Base-by-base conservation (phyloP, 2,888 invertebrate genomes). In the Ormyrus nitidulus region DNA sequence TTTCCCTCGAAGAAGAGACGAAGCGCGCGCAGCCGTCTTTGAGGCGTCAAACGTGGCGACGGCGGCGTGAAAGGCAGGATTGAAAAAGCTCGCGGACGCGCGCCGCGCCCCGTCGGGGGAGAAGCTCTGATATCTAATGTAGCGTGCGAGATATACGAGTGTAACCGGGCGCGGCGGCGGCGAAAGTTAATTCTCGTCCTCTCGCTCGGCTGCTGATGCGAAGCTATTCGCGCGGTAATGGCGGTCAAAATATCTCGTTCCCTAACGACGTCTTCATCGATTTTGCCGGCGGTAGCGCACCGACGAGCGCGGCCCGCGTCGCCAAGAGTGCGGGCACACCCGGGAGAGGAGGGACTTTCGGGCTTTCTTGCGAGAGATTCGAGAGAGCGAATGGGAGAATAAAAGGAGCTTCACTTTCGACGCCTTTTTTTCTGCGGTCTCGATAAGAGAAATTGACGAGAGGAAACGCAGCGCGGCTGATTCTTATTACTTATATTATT, bases 61-160 rank as follows among this genome's bases (percentile, higher is more conserved):
- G 19, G 19, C 2, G 19, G 19, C 19, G 19, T 19, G 19, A 19
- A 19, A 19, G 2, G 19, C 19, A 19, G 19, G 19, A 19, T 65
- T 74, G 65, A 65, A 65, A 74, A 74, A 49, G 48, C 11, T 5
- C 59, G 66, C n/a, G 44, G 54, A 62, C 19, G 34, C 34, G 34
- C 34, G 34, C 34, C 34, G 34, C 34, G 34, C 34, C 34, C 34
- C 34, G 34, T 4, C 34, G 0, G 34, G 34, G 59, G 11, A 80
- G 83, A 84, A 82, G 85, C 86, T 84, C 86, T 85, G 85, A 83
- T 81, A 83, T 82, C 86, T 89, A 89, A 89, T 89, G 89, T 89
- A 89, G 85, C 88, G 89, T 88, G 85, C 83, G 86, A 89, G 88
- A 89, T 89, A 87, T 87, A 89, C 87, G 87, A 85, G 84, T 86